Percentiles rank a stretch among this genome's conserved stretches.
phyloP scores from a whole-genome alignment of 2,113 vertebrate genomes.

The human (Homo sapiens) region GRCh38 chr20:2304001-2304500 shows the following conservation, averaged over 20 bases:
- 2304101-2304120: not conserved
- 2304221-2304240: too few relatives aligned
- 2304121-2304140: not conserved
- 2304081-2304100: not conserved
- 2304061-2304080: not conserved
- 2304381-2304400: fast-evolving
- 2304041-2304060: not conserved
- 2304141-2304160: not conserved
- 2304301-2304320: not conserved
- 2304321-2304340: not conserved
- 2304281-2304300: not conserved
- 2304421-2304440: not conserved
- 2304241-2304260: not conserved
- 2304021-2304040: not conserved
- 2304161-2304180: not conserved
- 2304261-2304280: not conserved
- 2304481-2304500: not conserved
- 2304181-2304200: not conserved
- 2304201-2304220: not conserved
- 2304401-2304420: not conserved
- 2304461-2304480: not conserved
- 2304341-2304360: not conserved
- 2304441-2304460: not conserved
- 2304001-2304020: not conserved
- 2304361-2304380: fast-evolving